Conservation (phyloP, 2,888 invertebrate species). For the Dascillus cervinus region DNA sequence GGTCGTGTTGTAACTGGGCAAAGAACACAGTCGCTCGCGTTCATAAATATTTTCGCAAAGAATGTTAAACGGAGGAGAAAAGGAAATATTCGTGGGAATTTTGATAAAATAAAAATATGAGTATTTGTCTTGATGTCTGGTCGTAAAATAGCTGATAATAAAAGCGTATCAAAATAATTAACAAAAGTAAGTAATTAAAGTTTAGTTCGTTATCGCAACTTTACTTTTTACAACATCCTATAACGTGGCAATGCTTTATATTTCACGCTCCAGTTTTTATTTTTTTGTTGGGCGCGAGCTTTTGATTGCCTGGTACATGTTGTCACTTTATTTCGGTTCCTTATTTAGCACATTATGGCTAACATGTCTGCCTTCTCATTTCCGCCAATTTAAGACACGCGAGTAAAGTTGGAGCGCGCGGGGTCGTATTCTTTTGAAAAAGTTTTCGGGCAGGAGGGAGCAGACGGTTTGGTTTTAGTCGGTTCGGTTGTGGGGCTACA, state of each 20-base stretch:
- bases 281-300: too few species aligned
- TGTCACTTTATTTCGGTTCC: conserved; percentile 36
- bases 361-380: conserved; percentile 33
- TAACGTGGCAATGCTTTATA: conserved; percentile 34
- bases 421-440: conserved; percentile 29
- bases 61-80: too few species aligned
- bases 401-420: conserved; percentile 34
- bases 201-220: conserved; percentile 18
- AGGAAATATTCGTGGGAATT: too few species aligned
- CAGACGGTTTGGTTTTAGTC: too few species aligned
- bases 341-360: conserved; percentile 27
- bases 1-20: too few species aligned
- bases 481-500: conserved; percentile 30
- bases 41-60: too few species aligned
- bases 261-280: conserved; percentile 31
- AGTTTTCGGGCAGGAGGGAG: too few species aligned
- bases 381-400: conserved; percentile 34
- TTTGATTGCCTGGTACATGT: conserved; percentile 36
- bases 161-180: not conserved
- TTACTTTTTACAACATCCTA: too few species aligned
- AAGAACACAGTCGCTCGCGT: too few species aligned
- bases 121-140: not conserved
- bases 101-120: too few species aligned
- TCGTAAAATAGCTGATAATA: too few species aligned
- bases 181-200: conserved; percentile 17